Evolutionary conservation across 1,140 invertebrate genomes (phyloP).

Genomic region (Drosophila asahinai): DNA sequence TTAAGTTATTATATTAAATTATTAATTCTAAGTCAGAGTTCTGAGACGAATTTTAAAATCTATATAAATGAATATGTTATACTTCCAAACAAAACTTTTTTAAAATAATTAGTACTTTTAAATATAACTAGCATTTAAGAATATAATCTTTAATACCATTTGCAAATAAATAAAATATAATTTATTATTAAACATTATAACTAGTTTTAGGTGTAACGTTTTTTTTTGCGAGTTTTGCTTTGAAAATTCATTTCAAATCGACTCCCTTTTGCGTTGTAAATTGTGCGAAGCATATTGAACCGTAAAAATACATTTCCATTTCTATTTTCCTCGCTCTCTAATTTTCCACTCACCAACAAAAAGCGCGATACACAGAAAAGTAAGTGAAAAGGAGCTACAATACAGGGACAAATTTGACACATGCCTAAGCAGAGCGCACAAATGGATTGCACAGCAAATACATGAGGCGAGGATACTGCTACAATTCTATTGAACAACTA

Average conservation of each 20-base stretch:
- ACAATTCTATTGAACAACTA: conserved; percentile 32
- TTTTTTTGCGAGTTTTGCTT: not conserved
- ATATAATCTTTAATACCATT: too few species aligned
- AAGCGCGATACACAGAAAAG: conserved; percentile 41
- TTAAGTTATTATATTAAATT: too few species aligned
- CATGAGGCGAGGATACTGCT: conserved; percentile 35
- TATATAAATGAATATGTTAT: too few species aligned
- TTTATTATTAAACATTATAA: too few species aligned
- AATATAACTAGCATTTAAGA: too few species aligned
- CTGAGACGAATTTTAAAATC: too few species aligned
- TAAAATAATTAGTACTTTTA: too few species aligned
- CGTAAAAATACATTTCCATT: conserved; percentile 76
- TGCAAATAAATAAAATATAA: too few species aligned
- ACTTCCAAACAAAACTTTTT: too few species aligned
- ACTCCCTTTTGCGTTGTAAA: conserved; percentile 43
- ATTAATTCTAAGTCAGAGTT: too few species aligned
- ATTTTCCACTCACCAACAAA: conserved; percentile 38
- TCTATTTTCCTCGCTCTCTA: conserved; percentile 23
- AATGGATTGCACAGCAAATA: conserved; percentile 64
- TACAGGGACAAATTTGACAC: conserved; percentile 69
- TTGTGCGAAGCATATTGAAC: conserved; percentile 63
- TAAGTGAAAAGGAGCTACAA: conserved; percentile 2
- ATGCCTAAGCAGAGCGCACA: conserved; percentile 60
- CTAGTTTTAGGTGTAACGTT: not conserved
- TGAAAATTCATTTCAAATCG: conserved; percentile 10